Base-by-base conservation (phyloP, 2,888 invertebrate genomes). In the Caenorhabditis panamensis region DNA sequence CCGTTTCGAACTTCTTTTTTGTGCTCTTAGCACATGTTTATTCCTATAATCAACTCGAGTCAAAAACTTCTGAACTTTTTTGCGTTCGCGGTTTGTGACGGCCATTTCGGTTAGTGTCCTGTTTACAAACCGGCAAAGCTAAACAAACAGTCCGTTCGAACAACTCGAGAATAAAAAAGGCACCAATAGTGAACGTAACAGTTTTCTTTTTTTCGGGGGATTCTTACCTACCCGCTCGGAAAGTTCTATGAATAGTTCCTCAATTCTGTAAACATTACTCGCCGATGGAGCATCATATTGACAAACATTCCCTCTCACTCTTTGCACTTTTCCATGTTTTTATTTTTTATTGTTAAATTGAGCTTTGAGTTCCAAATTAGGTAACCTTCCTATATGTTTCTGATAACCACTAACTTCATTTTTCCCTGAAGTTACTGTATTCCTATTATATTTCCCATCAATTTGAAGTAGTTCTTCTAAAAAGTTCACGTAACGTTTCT, bases 61-160 rank as follows among this genome's bases (percentile, higher is more conserved):
- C 5, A 9, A 47, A 47, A 47, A 51, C 18, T 56, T 28, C 9
- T 13, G 13, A 26, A n/a, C 37, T 56, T 51, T 41, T 26, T 53
- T 62, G 41, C 41, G 20, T 28, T 41, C 59, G 41, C 36, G 16
- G 20, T 36, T 11, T n/a, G 28, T 28, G 13, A n/a, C 28, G 18
- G n/a, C 20, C 20, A 41, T 44, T 64, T 37, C 47, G 47, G 18
- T 24, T 37, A 28, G 6, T 22, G 22, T 36, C 53, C 59, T 75
- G 20, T 75, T 75, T 22, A 75, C 75, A 66, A 75, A 75, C 75
- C 59, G 59, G 37, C 58, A 37, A 63, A 63, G 56, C 59, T 75
- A 53, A 66, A 67, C 66, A 75, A 75, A 75, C 37, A 75, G 44
- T 59, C 64, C 75, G 75, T 75, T 75, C 75, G 75, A 44, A 75